phyloP scores from a whole-genome alignment of 1,140 invertebrate genomes.

The Scaptodrosophila lebanonensis region DNA sequence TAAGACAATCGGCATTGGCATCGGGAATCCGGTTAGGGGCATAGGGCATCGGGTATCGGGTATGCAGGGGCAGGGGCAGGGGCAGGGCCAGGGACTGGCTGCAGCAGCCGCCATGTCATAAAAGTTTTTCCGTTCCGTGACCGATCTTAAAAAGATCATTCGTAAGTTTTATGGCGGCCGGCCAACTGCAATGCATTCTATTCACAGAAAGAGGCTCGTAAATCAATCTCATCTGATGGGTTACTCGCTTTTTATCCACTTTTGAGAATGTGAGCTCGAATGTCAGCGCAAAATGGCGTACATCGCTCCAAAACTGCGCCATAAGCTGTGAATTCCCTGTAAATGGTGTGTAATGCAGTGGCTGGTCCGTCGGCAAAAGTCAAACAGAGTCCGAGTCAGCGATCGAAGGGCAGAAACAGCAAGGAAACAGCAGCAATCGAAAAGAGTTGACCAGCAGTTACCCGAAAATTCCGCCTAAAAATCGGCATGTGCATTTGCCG shows the following conservation, averaged over 20 bases:
- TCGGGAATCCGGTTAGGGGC: too few relatives aligned
- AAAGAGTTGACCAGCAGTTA: constrained; percentile 14
- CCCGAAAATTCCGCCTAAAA: constrained; percentile 17
- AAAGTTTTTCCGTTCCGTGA: constrained; percentile 44
- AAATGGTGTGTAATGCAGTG: constrained; percentile 39
- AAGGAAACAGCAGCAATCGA: constrained; percentile 12
- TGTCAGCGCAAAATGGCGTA: constrained; percentile 30
- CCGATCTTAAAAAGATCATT: constrained; percentile 45
- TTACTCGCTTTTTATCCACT: constrained; percentile 31
- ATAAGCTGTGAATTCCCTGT: constrained; percentile 33
- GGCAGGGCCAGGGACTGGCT: background rate
- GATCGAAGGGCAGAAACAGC: constrained; percentile 45
- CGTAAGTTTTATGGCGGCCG: constrained; percentile 25
- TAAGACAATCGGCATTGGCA: constrained; percentile 22
- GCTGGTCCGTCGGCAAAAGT: constrained; percentile 35
- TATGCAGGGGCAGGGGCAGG: constrained; percentile 9
- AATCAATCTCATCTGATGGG: constrained; percentile 25
- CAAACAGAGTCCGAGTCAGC: constrained; percentile 18
- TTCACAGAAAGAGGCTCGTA: constrained; percentile 26
- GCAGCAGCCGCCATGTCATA: constrained; percentile 43
- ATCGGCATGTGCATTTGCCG: constrained; percentile 15
- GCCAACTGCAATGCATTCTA: constrained; percentile 29
- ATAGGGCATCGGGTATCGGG: too few relatives aligned
- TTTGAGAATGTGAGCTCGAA: constrained; percentile 34
- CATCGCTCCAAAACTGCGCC: background rate